These are phyloP conservation scores for Pteronotus mesoamericanus DNA, from an alignment of 2,797 vertebrate species.

Conservation along the genomic window DNA sequence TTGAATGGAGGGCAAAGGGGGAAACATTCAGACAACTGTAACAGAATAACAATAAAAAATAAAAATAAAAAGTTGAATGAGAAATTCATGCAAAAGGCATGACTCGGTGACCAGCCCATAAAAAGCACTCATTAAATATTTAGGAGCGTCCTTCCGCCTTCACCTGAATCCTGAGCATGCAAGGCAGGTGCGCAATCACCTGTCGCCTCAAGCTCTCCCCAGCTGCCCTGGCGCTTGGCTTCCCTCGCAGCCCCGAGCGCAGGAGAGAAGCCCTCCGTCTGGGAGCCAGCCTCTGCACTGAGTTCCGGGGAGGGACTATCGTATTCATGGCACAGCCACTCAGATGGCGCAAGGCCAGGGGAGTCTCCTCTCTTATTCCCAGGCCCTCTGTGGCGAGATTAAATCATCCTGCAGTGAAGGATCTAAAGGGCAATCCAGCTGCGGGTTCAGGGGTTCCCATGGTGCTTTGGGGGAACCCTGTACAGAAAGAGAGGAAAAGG, in stretches of 20 bases:
- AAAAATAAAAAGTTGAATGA: not conserved
- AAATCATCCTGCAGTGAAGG: not conserved
- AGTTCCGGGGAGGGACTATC: not conserved
- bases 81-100: not conserved
- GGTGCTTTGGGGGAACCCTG: not conserved
- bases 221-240: not conserved
- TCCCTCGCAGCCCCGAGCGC: not conserved
- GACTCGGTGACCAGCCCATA: not conserved
- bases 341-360: not conserved
- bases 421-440: not conserved
- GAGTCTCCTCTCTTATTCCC: not conserved
- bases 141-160: too few relatives aligned
- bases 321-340: accelerated
- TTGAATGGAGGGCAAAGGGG: not conserved
- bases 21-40: too few relatives aligned
- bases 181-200: not conserved
- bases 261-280: not conserved
- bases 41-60: not conserved
- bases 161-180: too few relatives aligned
- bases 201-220: not conserved
- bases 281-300: not conserved
- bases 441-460: accelerated
- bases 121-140: not conserved
- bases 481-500: not conserved
- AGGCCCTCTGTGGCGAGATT: too few relatives aligned